A percentile compares a stretch with the other conserved stretches of the same genome.
phyloP scores from a whole-genome alignment of 2,113 vertebrate species.

The Hippolais icterina region DNA sequence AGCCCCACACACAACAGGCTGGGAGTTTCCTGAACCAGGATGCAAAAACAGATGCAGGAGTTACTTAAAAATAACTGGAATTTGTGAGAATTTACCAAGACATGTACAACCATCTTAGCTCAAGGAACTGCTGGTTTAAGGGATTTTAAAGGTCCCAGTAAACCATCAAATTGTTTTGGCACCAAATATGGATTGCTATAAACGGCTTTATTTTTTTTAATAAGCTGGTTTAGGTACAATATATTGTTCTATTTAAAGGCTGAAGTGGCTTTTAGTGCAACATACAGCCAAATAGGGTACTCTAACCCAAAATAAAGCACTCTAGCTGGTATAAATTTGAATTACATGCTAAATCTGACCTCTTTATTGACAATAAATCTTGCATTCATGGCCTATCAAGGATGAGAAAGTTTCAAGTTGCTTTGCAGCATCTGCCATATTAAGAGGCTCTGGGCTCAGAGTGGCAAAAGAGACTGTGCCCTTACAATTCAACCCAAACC shows the following conservation, averaged over 20 bases:
- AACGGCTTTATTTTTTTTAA: not conserved
- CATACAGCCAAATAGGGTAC: not conserved
- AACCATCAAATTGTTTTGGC: not conserved
- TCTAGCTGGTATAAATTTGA: not conserved
- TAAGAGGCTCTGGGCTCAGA: not conserved
- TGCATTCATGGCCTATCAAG: not conserved
- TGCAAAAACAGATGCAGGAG: not conserved
- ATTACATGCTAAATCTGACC: not conserved
- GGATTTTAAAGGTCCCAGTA: not conserved
- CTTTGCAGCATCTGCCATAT: not conserved
- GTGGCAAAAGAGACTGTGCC: not conserved
- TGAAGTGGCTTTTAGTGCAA: not conserved
- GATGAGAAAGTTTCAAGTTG: not conserved
- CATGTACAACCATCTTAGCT: not conserved
- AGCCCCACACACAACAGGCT: not conserved
- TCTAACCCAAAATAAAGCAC: not conserved
- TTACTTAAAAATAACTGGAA: not conserved
- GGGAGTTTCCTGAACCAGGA: not conserved
- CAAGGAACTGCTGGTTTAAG: not conserved
- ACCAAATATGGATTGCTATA: not conserved
- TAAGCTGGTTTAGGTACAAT: not conserved
- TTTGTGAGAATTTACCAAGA: not conserved
- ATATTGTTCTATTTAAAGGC: not conserved
- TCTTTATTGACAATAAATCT: not conserved
- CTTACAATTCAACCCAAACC: not conserved